Conservation (phyloP, 2,797 vertebrate species). For the Labeo calbasu region DNA sequence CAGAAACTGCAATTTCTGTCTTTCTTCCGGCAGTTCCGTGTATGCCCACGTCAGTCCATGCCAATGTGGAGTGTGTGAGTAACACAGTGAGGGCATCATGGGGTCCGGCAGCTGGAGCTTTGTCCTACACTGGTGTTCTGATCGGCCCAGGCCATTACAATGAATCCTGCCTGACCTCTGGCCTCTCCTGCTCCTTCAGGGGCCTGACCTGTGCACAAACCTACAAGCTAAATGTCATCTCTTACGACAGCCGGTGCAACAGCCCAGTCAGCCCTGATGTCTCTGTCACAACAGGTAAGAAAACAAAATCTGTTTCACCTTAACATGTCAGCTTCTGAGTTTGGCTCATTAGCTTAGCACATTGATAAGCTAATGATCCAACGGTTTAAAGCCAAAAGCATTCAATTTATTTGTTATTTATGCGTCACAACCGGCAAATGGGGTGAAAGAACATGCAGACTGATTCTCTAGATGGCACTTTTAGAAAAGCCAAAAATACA, state of each 20-base stretch:
- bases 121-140: slow-evolving; percentile 66
- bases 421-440: too few species aligned
- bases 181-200: slow-evolving; percentile 63
- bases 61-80: slow-evolving; percentile 65
- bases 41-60: slow-evolving; percentile 62
- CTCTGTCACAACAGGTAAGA: slow-evolving; percentile 67
- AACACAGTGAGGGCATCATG: slow-evolving; percentile 72
- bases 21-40: slow-evolving; percentile 71
- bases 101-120: slow-evolving; percentile 65
- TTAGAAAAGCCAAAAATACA: too few species aligned
- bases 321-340: too few species aligned
- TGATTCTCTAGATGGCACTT: too few species aligned
- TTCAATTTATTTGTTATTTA: too few species aligned
- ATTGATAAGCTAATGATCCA: too few species aligned
- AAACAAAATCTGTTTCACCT: background rate
- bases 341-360: too few species aligned
- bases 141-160: slow-evolving; percentile 53
- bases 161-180: slow-evolving; percentile 46
- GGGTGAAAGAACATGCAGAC: too few species aligned
- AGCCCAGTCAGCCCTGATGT: slow-evolving; percentile 61
- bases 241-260: slow-evolving; percentile 68
- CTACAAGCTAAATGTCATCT: slow-evolving; percentile 66
- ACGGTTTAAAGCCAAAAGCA: too few species aligned
- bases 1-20: background rate
- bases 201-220: slow-evolving; percentile 72